These are phyloP conservation scores for Drosophila malerkotliana DNA, from an alignment of 1,140 invertebrate genomes.

Conservation along the genomic window DNA sequence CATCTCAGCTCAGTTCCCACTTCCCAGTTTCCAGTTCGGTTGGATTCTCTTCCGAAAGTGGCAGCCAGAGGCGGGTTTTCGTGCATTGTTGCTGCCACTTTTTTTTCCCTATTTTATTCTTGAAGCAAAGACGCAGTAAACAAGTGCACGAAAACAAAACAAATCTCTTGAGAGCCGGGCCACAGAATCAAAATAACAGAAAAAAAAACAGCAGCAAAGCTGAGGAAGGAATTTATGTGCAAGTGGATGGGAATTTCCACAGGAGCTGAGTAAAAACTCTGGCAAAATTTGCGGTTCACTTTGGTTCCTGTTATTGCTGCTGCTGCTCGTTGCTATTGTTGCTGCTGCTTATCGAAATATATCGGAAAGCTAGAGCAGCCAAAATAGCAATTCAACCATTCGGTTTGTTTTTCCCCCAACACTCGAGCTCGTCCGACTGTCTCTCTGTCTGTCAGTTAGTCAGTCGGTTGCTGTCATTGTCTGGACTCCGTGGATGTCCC, in stretches of 20 bases:
- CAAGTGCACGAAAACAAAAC: slow-evolving; percentile 77
- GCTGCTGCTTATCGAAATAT: slow-evolving; percentile 55
- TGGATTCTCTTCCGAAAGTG: slow-evolving; percentile 30
- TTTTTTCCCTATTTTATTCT: slow-evolving; percentile 18
- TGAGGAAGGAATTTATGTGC: slow-evolving; percentile 46
- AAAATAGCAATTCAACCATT: slow-evolving; percentile 26
- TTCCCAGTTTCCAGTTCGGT: neutral
- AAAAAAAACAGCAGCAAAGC: slow-evolving; percentile 16
- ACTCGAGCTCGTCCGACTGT: slow-evolving; percentile 3
- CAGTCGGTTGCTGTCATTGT: slow-evolving; percentile 41
- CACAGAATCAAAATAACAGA: slow-evolving; percentile 21
- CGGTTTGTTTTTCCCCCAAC: slow-evolving; percentile 30
- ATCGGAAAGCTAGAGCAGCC: slow-evolving; percentile 35
- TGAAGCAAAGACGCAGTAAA: slow-evolving; percentile 69
- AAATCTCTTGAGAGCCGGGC: slow-evolving; percentile 68
- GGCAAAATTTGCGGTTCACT: slow-evolving; percentile 56
- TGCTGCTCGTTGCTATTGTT: slow-evolving; percentile 12
- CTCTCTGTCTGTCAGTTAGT: slow-evolving; percentile 40
- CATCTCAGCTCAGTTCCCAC: neutral
- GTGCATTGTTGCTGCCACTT: slow-evolving; percentile 66
- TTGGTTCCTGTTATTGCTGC: slow-evolving; percentile 14
- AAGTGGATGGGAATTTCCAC: slow-evolving; percentile 44
- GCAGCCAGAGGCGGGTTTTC: slow-evolving; percentile 19
- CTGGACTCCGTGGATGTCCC: slow-evolving; percentile 34
- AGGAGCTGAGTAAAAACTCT: slow-evolving; percentile 42